Conservation (phyloP, 1,140 invertebrate genomes). For the Brevipalpus yothersi region DNA sequence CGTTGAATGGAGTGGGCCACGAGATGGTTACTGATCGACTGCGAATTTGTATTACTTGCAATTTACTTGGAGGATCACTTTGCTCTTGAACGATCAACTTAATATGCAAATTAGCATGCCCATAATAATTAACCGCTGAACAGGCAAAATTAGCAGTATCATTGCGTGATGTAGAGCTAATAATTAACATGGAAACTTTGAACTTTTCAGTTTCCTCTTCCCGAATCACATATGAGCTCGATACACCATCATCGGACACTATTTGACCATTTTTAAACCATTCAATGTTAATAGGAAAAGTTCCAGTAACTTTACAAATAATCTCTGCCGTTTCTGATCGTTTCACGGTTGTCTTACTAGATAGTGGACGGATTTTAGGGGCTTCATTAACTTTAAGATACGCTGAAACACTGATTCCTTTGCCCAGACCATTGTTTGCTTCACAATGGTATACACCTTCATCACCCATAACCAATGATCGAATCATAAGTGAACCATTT, state of each 20-base stretch:
- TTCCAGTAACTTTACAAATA: conserved; percentile 24
- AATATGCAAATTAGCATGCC: conserved; percentile 16
- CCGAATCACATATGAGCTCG: neutral
- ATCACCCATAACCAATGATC: conserved; percentile 11
- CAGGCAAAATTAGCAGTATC: conserved; percentile 18
- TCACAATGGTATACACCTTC: conserved; percentile 25
- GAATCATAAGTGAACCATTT: conserved; percentile 15
- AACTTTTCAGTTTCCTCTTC: conserved; percentile 1
- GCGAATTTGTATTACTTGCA: conserved; percentile 12
- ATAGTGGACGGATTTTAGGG: neutral
- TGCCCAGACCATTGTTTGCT: conserved; percentile 24
- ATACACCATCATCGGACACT: conserved; percentile 21
- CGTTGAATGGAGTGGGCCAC: conserved; percentile 13
- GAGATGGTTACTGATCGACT: conserved; percentile 11
- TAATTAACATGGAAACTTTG: neutral
- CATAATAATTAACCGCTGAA: neutral
- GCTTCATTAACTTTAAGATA: conserved; percentile 22
- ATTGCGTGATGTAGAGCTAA: conserved; percentile 4
- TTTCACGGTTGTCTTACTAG: conserved; percentile 7
- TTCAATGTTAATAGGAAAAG: conserved; percentile 41
- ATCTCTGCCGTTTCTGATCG: conserved; percentile 9
- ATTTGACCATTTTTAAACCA: conserved; percentile 47
- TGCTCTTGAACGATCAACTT: conserved; percentile 20
- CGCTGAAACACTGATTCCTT: conserved; percentile 23
- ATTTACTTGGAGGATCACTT: conserved; percentile 12